These are phyloP conservation scores for Scomberomorus guttatus DNA, from an alignment of 2,797 vertebrate species.

Conservation along the genomic window DNA sequence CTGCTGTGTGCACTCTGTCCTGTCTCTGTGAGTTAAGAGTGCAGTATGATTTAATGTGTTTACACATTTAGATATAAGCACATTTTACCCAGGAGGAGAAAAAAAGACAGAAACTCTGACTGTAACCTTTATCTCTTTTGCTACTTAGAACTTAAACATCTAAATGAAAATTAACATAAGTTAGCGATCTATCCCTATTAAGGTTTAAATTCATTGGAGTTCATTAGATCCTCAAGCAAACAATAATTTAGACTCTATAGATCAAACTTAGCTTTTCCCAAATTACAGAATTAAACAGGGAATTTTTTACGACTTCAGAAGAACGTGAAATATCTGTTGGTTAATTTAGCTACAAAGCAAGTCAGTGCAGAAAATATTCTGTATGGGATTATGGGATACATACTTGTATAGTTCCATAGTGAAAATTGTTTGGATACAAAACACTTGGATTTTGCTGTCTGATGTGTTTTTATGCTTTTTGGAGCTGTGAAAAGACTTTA, in stretches of 20 bases:
- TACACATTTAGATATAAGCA: not conserved
- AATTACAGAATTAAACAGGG: not conserved
- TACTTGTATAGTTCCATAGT: too few relatives aligned
- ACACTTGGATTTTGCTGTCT: too few relatives aligned
- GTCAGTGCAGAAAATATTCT: too few relatives aligned
- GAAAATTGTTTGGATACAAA: too few relatives aligned
- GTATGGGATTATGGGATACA: too few relatives aligned
- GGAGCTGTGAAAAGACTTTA: too few relatives aligned
- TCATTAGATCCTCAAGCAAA: not conserved
- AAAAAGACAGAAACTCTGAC: not conserved
- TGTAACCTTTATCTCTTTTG: not conserved
- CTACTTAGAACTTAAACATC: not conserved
- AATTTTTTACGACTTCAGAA: not conserved
- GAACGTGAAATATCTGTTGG: not conserved
- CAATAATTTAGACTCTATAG: not conserved
- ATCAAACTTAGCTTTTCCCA: not conserved
- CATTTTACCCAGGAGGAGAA: not conserved
- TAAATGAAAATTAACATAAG: not conserved
- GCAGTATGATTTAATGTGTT: not conserved
- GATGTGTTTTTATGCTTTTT: too few relatives aligned
- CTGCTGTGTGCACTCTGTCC: not conserved
- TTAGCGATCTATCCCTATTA: too few relatives aligned
- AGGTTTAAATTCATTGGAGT: too few relatives aligned
- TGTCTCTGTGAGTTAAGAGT: not conserved
- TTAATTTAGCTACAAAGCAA: constrained; percentile 3